phyloP scores from a whole-genome alignment of 2,797 vertebrate species.

The Selene dorsalis region DNA sequence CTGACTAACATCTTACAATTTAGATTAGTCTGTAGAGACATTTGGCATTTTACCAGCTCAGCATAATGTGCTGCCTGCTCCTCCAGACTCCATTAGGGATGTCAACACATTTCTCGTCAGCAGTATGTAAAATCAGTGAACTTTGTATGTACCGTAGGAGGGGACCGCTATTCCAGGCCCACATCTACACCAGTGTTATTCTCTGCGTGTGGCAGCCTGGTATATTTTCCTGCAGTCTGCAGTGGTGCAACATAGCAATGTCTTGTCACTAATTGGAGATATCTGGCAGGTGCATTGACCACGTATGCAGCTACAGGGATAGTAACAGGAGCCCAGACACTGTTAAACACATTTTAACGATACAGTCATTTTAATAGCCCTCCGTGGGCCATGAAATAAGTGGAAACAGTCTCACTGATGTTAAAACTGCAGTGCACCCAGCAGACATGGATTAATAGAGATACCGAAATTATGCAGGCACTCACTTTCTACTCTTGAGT shows the following conservation, averaged over 20 bases:
- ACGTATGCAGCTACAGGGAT: slow-evolving; percentile 23
- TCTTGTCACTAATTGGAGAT: slow-evolving; percentile 59
- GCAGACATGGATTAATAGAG: slow-evolving; percentile 64
- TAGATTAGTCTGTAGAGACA: slow-evolving; percentile 65
- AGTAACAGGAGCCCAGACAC: slow-evolving; percentile 51
- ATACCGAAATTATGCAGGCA: slow-evolving; percentile 59
- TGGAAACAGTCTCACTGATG: slow-evolving; percentile 48
- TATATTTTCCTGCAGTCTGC: slow-evolving; percentile 44
- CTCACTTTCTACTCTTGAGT: slow-evolving; percentile 49
- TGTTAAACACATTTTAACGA: slow-evolving; percentile 57
- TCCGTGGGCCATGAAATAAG: slow-evolving; percentile 52
- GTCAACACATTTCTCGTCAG: slow-evolving; percentile 67
- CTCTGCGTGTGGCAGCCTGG: slow-evolving; percentile 37
- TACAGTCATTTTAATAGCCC: slow-evolving; percentile 60
- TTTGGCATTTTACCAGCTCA: slow-evolving; percentile 76
- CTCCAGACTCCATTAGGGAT: slow-evolving; percentile 68
- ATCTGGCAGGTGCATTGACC: slow-evolving; percentile 50
- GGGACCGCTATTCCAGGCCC: slow-evolving; percentile 49
- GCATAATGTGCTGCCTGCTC: slow-evolving; percentile 64
- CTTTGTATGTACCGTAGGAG: slow-evolving; percentile 40
- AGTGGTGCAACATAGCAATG: slow-evolving; percentile 18
- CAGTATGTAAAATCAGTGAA: slow-evolving; percentile 64
- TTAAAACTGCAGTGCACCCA: slow-evolving; percentile 52
- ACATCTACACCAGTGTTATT: slow-evolving; percentile 26
- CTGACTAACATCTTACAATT: slow-evolving; percentile 74